These are phyloP conservation scores for Thryonomys swinderianus DNA, from an alignment of 2,113 vertebrate genomes.

Conservation along the genomic window DNA sequence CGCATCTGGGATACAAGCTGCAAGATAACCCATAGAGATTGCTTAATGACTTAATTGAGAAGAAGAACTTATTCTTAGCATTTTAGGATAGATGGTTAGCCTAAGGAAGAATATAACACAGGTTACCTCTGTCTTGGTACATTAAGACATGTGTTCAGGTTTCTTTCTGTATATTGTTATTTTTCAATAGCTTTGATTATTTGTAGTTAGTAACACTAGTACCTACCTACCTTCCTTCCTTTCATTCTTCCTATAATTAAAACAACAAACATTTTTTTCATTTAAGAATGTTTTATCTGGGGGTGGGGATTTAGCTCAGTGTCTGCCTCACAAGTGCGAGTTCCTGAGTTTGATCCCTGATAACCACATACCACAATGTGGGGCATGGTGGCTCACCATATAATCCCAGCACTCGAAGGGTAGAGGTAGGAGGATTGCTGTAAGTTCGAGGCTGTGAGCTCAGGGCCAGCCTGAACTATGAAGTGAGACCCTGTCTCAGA, in stretches of 20 bases:
- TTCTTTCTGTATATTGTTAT: constrained; percentile 42
- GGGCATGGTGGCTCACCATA: too few relatives aligned
- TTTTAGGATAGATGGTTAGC: constrained; percentile 47
- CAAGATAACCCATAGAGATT: not conserved
- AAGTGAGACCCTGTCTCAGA: too few relatives aligned
- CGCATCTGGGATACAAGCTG: not conserved
- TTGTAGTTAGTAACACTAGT: not conserved
- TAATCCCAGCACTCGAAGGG: too few relatives aligned
- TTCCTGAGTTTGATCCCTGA: too few relatives aligned
- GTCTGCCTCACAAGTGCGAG: too few relatives aligned
- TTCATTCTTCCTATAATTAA: not conserved
- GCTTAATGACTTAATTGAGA: not conserved
- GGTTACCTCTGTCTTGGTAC: constrained; percentile 23
- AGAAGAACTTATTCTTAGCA: constrained; percentile 37
- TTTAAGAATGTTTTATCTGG: constrained; percentile 31
- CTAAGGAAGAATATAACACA: not conserved
- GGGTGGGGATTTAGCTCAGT: too few relatives aligned
- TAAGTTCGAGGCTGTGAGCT: too few relatives aligned
- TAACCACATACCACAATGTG: too few relatives aligned
- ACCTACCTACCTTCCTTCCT: not conserved
- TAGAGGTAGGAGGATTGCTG: too few relatives aligned
- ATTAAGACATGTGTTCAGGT: not conserved
- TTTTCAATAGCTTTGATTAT: constrained; percentile 23
- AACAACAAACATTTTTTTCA: constrained; percentile 6
- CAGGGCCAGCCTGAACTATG: too few relatives aligned